These are phyloP conservation scores for Lasius fuliginosus DNA, from an alignment of 2,888 invertebrate species.

Conservation along the genomic window DNA sequence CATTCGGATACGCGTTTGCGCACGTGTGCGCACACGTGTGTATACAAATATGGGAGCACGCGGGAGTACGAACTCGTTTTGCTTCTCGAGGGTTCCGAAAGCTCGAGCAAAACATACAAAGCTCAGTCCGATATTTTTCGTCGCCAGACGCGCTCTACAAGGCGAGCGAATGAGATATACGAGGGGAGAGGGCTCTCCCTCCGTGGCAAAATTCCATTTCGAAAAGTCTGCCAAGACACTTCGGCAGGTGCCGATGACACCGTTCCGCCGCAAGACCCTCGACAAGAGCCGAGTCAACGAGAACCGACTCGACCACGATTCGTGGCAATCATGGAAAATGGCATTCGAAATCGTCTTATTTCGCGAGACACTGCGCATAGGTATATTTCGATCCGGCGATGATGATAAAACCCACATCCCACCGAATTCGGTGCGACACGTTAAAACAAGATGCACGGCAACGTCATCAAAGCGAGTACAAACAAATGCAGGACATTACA, in stretches of 20 bases:
- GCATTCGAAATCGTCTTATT: constrained; percentile 44
- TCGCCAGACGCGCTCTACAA: constrained; percentile 30
- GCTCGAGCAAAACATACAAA: constrained; percentile 43
- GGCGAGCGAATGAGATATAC: constrained; percentile 18
- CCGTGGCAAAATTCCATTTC: constrained; percentile 58
- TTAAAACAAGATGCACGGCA: constrained; percentile 12
- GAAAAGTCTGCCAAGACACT: constrained; percentile 55
- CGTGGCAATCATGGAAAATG: constrained; percentile 39
- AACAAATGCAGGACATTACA: constrained; percentile 2
- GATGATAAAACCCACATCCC: not conserved
- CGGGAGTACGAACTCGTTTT: constrained; percentile 30
- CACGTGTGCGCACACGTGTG: not conserved
- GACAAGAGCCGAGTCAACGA: constrained; percentile 22
- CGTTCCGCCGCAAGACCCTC: constrained; percentile 43
- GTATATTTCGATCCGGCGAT: constrained; percentile 30
- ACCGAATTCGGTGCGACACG: not conserved
- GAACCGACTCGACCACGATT: constrained; percentile 24
- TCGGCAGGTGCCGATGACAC: constrained; percentile 37
- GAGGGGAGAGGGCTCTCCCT: not conserved
- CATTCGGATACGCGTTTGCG: constrained; percentile 40
- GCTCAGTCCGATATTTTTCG: constrained; percentile 28
- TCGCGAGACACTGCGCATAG: not conserved
- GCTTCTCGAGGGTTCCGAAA: constrained; percentile 24
- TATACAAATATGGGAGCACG: not conserved
- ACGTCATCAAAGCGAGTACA: not conserved